phyloP scores from a whole-genome alignment of 2,113 vertebrate species.

The Pelodiscus sinensis region DNA sequence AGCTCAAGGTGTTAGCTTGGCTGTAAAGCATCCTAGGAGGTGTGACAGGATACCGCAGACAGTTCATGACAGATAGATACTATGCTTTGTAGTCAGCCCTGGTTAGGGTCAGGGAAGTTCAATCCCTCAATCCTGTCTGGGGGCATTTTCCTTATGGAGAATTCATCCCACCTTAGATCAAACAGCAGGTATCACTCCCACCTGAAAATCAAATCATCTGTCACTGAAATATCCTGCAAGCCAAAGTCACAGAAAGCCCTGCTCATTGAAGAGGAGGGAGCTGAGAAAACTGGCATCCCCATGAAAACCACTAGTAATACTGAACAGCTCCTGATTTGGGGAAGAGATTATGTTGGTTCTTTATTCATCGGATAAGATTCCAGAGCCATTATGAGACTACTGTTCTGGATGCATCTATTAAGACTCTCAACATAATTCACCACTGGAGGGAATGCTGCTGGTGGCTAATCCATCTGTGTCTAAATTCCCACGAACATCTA shows the following conservation, averaged over 20 bases:
- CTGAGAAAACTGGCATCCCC: background rate
- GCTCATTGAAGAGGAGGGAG: background rate
- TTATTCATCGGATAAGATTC: background rate
- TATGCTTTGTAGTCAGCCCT: background rate
- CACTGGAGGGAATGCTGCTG: background rate
- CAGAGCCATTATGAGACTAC: background rate
- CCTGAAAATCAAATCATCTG: background rate
- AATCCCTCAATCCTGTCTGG: background rate
- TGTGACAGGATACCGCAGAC: too few relatives aligned
- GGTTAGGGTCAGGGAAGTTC: background rate
- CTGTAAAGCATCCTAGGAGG: background rate
- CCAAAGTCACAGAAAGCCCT: background rate
- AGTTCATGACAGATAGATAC: background rate
- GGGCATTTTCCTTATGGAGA: background rate
- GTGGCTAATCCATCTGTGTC: background rate
- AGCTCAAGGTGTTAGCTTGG: background rate
- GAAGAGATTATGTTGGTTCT: background rate
- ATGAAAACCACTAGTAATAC: background rate
- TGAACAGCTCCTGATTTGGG: background rate
- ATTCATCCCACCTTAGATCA: background rate
- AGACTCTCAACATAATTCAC: background rate
- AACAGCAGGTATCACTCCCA: rapidly evolving
- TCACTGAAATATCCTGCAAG: background rate
- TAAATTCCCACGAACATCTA: background rate
- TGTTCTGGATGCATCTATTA: background rate